A percentile compares a stretch with the other conserved stretches of the same genome.
Evolutionary conservation across 1,140 invertebrate species (phyloP).

Genomic region (Triops cancriformis): DNA sequence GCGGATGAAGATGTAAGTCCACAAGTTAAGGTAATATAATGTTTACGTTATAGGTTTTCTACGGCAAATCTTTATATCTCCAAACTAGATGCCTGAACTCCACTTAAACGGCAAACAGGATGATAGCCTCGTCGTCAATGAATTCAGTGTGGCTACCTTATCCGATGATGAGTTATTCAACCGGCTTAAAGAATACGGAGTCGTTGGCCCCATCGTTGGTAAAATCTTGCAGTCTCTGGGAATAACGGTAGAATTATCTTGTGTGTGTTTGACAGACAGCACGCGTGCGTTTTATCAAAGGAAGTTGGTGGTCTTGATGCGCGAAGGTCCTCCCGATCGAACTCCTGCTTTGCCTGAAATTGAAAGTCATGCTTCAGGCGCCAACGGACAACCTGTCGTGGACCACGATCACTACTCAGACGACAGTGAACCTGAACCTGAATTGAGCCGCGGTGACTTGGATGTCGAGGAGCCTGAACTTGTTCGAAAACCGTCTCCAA

Average conservation of each 20-base stretch:
- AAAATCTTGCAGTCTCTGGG: background rate
- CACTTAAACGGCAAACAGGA: background rate
- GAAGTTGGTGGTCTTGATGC: conserved; percentile 26
- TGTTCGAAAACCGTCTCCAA: background rate
- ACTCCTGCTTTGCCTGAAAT: background rate
- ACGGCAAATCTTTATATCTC: background rate
- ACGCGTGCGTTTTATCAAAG: conserved; percentile 26
- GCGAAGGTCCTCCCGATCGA: conserved; percentile 15
- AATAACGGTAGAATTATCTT: background rate
- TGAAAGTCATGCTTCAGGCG: background rate
- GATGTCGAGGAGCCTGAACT: conserved; percentile 9
- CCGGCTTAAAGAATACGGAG: conserved; percentile 27
- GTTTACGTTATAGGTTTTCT: background rate
- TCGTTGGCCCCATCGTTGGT: conserved; percentile 30
- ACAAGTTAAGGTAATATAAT: background rate
- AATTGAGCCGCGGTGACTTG: background rate
- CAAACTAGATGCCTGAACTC: conserved; percentile 8
- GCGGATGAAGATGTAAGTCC: background rate
- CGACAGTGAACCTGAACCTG: conserved; percentile 17
- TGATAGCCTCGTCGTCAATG: conserved; percentile 23
- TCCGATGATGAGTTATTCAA: conserved; percentile 30
- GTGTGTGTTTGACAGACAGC: conserved; percentile 17
- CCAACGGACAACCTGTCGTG: background rate
- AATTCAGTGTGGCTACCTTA: conserved; percentile 20
- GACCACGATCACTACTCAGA: conserved; percentile 20